Evolutionary conservation across 2,888 invertebrate species (phyloP).

Genomic region (Eupithecia inturbata): DNA sequence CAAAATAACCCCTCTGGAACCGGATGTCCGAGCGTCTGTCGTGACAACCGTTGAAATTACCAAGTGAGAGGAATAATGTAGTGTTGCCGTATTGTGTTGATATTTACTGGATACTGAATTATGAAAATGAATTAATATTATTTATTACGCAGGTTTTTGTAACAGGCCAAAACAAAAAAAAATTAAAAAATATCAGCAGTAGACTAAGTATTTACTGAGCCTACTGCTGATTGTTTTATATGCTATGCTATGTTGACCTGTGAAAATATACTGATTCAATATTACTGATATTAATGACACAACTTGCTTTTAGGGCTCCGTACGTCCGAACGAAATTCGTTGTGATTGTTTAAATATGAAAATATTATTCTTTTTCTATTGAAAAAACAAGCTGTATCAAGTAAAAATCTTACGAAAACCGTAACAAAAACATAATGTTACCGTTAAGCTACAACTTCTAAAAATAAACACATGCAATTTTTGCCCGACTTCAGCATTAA

Average conservation of each 20-base stretch:
- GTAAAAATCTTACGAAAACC: neutral
- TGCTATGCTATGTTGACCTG: too few species aligned
- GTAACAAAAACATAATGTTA: neutral
- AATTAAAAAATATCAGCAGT: too few species aligned
- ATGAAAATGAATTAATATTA: neutral
- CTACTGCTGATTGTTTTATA: too few species aligned
- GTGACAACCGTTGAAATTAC: constrained; percentile 6
- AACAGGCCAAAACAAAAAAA: too few species aligned
- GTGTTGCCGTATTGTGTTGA: neutral
- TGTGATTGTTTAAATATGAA: neutral
- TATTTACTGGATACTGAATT: neutral
- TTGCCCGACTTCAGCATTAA: neutral
- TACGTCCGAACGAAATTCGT: neutral
- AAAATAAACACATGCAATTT: neutral
- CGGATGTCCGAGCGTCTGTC: constrained; percentile 1
- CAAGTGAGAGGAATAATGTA: constrained; percentile 4
- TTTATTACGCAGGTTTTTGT: too few species aligned
- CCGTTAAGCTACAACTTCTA: neutral
- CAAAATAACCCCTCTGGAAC: constrained; percentile 5
- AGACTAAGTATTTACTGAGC: too few species aligned
- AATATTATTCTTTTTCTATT: neutral
- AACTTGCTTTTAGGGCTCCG: neutral
- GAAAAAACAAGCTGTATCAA: neutral
- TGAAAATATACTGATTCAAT: neutral
- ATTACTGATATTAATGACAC: neutral